Percentiles rank a stretch among this genome's conserved stretches.
phyloP scores from a whole-genome alignment of 64 coral and sea anemone species.

The Anthopleura sola region DNA sequence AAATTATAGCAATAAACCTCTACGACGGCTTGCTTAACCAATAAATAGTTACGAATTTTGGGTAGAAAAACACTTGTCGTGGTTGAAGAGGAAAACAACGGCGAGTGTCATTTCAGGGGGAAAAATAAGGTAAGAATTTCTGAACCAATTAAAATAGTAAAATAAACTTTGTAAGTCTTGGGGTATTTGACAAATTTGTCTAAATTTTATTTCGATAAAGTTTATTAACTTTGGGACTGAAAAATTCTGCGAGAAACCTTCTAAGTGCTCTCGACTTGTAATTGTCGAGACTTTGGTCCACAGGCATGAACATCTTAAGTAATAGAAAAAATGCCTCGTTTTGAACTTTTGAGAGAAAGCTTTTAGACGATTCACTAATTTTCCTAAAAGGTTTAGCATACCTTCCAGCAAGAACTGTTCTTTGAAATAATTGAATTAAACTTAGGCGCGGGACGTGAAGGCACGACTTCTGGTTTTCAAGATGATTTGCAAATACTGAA shows the following conservation, averaged over 20 bases:
- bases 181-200: no score
- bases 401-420: no score
- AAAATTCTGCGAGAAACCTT: background rate
- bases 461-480: no score
- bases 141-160: background rate
- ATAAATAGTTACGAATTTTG: constrained; percentile 7
- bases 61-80: background rate
- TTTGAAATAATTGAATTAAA: no score
- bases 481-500: no score
- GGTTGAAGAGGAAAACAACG: background rate
- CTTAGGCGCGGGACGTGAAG: no score
- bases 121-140: background rate
- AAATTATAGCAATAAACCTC: background rate
- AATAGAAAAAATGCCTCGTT: no score
- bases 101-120: background rate
- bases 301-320: no score
- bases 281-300: background rate
- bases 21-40: background rate
- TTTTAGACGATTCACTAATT: background rate
- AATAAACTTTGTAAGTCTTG: background rate
- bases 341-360: background rate
- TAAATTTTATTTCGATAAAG: no score
- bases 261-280: background rate
- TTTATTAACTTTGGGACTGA: background rate
- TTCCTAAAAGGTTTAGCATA: background rate